A percentile compares a stretch with the other conserved stretches of the same genome.
These are phyloP conservation scores for Harpagoxenus sublaevis DNA, from an alignment of 2,888 invertebrate species.

Conservation along the genomic window DNA sequence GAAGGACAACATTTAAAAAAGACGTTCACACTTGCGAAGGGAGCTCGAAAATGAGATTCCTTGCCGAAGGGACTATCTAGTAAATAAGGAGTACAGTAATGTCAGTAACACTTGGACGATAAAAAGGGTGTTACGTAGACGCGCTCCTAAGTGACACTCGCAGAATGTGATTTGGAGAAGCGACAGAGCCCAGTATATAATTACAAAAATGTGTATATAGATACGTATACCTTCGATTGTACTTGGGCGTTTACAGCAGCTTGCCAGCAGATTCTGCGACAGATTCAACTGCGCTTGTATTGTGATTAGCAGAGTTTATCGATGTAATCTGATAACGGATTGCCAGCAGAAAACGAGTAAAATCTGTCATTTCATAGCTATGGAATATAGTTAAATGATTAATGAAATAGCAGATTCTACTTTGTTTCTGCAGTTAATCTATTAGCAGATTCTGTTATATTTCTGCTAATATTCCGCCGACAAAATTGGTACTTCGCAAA, in stretches of 20 bases:
- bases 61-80: neutral
- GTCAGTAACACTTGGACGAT: neutral
- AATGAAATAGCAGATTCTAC: too few species aligned
- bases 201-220: neutral
- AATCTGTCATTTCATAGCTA: too few species aligned
- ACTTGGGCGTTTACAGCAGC: neutral
- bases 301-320: too few species aligned
- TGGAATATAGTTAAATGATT: too few species aligned
- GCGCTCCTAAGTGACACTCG: neutral
- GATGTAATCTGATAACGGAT: too few species aligned
- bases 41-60: neutral
- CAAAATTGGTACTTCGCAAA: neutral
- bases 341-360: too few species aligned
- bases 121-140: neutral
- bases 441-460: neutral
- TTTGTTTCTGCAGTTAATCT: too few species aligned
- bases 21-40: neutral
- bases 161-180: slow-evolving; percentile 10
- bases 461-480: neutral
- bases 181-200: neutral
- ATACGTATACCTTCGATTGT: neutral
- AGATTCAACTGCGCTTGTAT: neutral
- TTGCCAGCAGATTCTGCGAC: neutral
- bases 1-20: slow-evolving; percentile 23
- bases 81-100: slow-evolving; percentile 1